Evolutionary conservation across 2,888 invertebrate genomes (phyloP), one percentile per base, ranked within the genome.

Genomic region (Notodromas monacha): DNA sequence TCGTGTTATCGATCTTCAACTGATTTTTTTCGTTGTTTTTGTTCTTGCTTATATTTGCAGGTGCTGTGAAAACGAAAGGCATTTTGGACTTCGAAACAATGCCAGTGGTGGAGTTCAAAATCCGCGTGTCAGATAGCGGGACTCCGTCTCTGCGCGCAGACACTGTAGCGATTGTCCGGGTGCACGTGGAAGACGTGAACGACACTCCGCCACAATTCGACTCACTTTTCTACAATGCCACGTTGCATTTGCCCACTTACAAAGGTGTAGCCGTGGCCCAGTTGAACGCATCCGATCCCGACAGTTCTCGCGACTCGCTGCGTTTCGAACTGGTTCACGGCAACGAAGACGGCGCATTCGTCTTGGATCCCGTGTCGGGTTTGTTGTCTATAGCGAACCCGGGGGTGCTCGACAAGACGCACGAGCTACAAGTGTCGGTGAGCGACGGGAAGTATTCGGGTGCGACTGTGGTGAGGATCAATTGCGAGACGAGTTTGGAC

Each of bases 141-240:
- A 64, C 62, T 36, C 84, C 86, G 2, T 62, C 65, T 31, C 52
- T 77, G 14, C 64, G 68, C 13, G 69, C 77, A 1, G 65, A 66
- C 40, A 64, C 63, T 32, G 63, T 65, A 8, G 79, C 84, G 0
- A 58, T 57, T 35, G 77, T 92, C 10, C 54, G 59, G 36, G 69
- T 89, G 14, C 52, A 55, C 33, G 64, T 86, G 15, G 56, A 40
- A 30, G 76, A 81, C 50, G 65, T 76, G 4, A 81, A 86, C 51
- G 81, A 84, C 46, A 73, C 74, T 40, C 64, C 77, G n/a, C 84
- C 84, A 3, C 52, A 56, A 31, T 84, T 86, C 49, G 50, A 58
- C 5, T 57, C 60, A 34, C 45, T 58, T 10, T 51, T 60, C 31
- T 74, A 76, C 48, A 65, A 68, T 41, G 63, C 68, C 2, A 68